These are phyloP conservation scores for Eupristina koningsbergeri DNA, from an alignment of 1,140 invertebrate species.

Conservation along the genomic window DNA sequence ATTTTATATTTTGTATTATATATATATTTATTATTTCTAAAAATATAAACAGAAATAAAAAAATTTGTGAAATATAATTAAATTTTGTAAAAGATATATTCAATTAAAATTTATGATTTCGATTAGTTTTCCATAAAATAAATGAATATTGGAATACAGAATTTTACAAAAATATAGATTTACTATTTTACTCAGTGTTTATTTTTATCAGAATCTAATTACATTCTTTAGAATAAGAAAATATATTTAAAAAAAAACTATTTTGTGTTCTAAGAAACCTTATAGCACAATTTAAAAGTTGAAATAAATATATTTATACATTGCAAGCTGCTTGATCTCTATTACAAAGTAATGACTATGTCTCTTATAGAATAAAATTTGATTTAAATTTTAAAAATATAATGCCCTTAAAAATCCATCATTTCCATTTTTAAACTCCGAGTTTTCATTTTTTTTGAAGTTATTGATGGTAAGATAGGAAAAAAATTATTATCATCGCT, in stretches of 20 bases:
- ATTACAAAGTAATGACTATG: too few species aligned
- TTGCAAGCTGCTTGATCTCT: too few species aligned
- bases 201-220: conserved; percentile 26
- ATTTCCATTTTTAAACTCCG: conserved; percentile 73
- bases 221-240: neutral
- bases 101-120: too few species aligned
- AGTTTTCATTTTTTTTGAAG: conserved; percentile 62
- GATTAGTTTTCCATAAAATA: conserved; percentile 29
- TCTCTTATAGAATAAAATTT: conserved; percentile 6
- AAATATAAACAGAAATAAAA: too few species aligned
- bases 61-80: too few species aligned
- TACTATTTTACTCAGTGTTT: conserved; percentile 29
- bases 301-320: too few species aligned
- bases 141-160: conserved; percentile 10
- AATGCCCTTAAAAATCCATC: conserved; percentile 67
- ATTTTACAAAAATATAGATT: conserved; percentile 42
- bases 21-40: too few species aligned
- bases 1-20: too few species aligned
- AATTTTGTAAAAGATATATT: too few species aligned
- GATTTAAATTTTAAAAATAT: neutral
- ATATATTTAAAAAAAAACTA: conserved; percentile 29
- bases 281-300: too few species aligned
- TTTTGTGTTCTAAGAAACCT: conserved; percentile 28
- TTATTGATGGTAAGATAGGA: conserved; percentile 61
- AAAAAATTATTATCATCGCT: conserved; percentile 68